Evolutionary conservation across 1,140 invertebrate genomes (phyloP).

Genomic region (Aradophagus sp.): DNA sequence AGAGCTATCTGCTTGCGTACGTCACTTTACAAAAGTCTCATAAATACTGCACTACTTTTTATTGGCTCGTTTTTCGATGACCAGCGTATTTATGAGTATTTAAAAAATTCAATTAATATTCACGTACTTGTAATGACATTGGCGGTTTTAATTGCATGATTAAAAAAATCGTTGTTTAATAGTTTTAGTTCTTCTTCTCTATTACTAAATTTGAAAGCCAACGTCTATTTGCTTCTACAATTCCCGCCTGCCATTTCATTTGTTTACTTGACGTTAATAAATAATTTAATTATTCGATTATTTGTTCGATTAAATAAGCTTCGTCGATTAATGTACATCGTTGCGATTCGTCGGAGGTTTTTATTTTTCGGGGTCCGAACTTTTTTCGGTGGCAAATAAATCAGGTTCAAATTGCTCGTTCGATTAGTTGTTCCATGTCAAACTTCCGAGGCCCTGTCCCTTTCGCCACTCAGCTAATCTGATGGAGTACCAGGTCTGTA

Average conservation of each 20-base stretch:
- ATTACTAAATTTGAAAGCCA: conserved; percentile 18
- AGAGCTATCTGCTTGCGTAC: conserved; percentile 1
- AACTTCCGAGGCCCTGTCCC: conserved; percentile 74
- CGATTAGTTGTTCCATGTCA: conserved; percentile 60
- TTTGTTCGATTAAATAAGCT: conserved; percentile 6
- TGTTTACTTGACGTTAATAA: conserved; percentile 23
- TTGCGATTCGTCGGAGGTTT: conserved; percentile 10
- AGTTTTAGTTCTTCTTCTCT: conserved; percentile 34
- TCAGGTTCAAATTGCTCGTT: conserved; percentile 15
- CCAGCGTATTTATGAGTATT: conserved; percentile 37
- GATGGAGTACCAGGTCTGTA: conserved; percentile 73
- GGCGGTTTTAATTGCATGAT: conserved; percentile 5
- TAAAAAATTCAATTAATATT: no score
- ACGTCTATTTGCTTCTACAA: not conserved
- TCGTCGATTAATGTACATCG: conserved; percentile 14
- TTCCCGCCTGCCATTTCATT: not conserved
- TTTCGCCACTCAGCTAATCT: conserved; percentile 74
- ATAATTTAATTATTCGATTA: conserved; percentile 35
- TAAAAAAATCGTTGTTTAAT: conserved; percentile 24
- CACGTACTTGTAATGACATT: no score
- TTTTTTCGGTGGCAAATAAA: conserved; percentile 39
- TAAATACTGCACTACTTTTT: conserved; percentile 22
- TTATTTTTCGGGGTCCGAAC: conserved; percentile 3
- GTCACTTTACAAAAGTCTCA: conserved; percentile 45
- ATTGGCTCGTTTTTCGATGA: conserved; percentile 16